A percentile compares a stretch with the other conserved stretches of the same genome.
Conservation (phyloP, 2,888 invertebrate species). For the Trichogramma dendrolimi region DNA sequence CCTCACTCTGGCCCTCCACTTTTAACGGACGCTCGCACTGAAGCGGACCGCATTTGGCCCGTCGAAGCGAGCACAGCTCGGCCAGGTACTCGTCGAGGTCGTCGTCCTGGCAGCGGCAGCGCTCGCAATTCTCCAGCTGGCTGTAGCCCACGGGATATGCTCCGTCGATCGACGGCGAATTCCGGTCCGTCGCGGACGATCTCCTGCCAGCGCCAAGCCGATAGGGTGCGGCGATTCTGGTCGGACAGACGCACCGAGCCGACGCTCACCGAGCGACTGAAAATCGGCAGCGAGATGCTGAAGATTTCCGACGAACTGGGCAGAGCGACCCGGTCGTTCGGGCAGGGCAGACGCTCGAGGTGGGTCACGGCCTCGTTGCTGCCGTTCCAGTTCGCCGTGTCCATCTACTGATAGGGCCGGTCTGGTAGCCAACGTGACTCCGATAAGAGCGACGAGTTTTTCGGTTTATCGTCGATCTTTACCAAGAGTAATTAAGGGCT, state of each 20-base stretch:
- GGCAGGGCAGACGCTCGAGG: constrained; percentile 55
- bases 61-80: constrained; percentile 44
- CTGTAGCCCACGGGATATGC: constrained; percentile 36
- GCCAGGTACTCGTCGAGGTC: constrained; percentile 35
- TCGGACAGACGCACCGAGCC: constrained; percentile 34
- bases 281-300: constrained; percentile 46
- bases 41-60: constrained; percentile 37
- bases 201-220: constrained; percentile 39
- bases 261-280: constrained; percentile 36
- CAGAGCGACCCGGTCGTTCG: constrained; percentile 53
- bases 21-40: constrained; percentile 42
- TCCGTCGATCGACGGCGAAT: constrained; percentile 35
- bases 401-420: constrained; percentile 45
- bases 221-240: constrained; percentile 29
- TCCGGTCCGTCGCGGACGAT: constrained; percentile 30
- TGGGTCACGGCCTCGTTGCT: constrained; percentile 50
- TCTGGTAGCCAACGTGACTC: constrained; percentile 36
- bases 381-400: constrained; percentile 47
- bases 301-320: constrained; percentile 47
- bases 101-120: constrained; percentile 42
- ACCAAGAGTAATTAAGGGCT: background rate
- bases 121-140: constrained; percentile 31
- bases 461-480: background rate
- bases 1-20: constrained; percentile 42
- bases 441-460: constrained; percentile 3